Percentiles rank a stretch among this genome's conserved stretches.
phyloP scores from a whole-genome alignment of 2,113 vertebrate species.

The Myocastor coypus region DNA sequence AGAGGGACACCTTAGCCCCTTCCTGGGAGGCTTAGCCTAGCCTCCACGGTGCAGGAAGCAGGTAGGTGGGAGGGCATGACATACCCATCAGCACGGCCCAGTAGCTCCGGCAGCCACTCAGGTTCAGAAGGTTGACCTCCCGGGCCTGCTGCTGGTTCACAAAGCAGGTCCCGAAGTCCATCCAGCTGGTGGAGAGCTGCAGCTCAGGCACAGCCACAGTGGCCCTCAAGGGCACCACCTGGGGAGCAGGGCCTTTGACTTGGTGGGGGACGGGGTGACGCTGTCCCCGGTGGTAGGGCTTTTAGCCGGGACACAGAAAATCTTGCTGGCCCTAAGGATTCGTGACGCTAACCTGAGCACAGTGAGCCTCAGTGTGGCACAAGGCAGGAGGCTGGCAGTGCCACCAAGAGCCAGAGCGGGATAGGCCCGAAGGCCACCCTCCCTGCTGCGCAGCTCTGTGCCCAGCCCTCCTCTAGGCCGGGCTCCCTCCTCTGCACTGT shows the following conservation, averaged over 20 bases:
- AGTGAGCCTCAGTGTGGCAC: neutral
- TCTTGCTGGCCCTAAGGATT: neutral
- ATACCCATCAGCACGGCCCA: conserved; percentile 91
- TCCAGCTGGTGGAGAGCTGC: conserved; percentile 86
- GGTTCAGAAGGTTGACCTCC: conserved; percentile 88
- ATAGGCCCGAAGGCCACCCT: rapidly evolving
- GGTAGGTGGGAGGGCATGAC: neutral
- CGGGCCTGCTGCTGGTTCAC: conserved; percentile 85
- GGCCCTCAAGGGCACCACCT: conserved; percentile 91
- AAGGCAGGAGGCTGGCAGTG: rapidly evolving
- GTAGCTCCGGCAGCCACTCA: conserved; percentile 87
- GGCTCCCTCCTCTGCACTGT: no score
- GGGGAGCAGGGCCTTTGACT: neutral
- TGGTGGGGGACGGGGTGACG: no score
- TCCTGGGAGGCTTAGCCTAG: neutral
- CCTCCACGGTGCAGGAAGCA: neutral
- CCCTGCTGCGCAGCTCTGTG: neutral
- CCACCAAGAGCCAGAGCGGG: neutral
- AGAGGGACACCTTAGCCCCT: neutral
- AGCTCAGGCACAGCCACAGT: conserved; percentile 87
- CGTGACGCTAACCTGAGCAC: neutral
- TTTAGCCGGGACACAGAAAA: neutral
- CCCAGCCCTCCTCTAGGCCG: neutral
- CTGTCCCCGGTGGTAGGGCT: neutral
- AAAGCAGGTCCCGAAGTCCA: conserved; percentile 92